Percentiles rank a stretch among this genome's conserved stretches.
Conservation (phyloP, 2,113 vertebrate genomes). For the Rhinopomastus cyanomelas region DNA sequence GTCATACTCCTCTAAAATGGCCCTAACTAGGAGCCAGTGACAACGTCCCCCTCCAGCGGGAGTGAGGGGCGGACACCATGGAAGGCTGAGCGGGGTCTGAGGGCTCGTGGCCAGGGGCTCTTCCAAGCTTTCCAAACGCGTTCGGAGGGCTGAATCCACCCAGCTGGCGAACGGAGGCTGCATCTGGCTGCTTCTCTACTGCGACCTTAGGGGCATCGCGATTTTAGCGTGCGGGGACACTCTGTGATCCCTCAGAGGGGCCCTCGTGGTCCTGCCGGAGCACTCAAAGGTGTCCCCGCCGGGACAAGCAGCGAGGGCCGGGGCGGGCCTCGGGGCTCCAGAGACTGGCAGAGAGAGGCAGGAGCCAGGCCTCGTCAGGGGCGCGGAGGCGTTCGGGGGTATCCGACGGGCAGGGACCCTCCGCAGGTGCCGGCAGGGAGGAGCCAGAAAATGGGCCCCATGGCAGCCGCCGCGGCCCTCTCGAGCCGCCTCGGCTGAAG, state of each 20-base stretch:
- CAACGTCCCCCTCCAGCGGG: not conserved
- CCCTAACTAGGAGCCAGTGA: not conserved
- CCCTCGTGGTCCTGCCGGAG: no score
- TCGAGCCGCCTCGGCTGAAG: not conserved
- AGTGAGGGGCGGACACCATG: not conserved
- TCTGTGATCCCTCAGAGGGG: no score
- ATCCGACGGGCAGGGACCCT: no score
- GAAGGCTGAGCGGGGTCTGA: not conserved
- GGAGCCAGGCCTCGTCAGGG: not conserved
- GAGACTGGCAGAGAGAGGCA: not conserved
- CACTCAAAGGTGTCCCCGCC: not conserved
- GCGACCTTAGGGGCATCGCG: not conserved
- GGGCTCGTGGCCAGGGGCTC: not conserved
- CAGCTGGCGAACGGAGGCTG: not conserved
- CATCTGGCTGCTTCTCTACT: not conserved
- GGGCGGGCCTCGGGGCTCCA: not conserved
- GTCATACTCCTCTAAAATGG: not conserved
- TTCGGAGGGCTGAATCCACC: not conserved
- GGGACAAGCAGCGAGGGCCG: not conserved
- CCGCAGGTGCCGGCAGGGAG: not conserved
- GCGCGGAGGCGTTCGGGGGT: not conserved
- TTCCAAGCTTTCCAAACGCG: not conserved
- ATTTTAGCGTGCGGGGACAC: not conserved
- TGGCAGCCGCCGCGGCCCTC: conserved; percentile 9
- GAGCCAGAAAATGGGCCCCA: not conserved